phyloP scores from a whole-genome alignment of 2,797 vertebrate species.

The Oreonectes daqikongensis region DNA sequence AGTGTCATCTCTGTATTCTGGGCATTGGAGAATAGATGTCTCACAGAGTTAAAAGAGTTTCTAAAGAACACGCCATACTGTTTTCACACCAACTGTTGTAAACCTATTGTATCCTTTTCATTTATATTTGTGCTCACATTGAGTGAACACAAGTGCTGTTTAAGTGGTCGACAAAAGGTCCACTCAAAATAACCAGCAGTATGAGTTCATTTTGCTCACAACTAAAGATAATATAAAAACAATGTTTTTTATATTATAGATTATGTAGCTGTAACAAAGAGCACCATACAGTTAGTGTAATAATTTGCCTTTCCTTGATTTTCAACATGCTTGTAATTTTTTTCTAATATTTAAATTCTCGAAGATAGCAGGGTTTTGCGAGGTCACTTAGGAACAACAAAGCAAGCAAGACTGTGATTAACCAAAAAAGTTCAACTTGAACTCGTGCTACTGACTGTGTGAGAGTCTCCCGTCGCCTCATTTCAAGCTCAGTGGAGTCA shows the following conservation, averaged over 20 bases:
- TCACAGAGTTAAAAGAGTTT: neutral
- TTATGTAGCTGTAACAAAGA: too few relatives aligned
- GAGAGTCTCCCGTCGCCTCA: neutral
- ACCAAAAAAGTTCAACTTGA: constrained; percentile 5
- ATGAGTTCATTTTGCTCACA: neutral
- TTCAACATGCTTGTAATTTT: neutral
- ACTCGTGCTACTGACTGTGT: neutral
- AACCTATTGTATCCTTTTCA: neutral
- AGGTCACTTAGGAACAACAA: neutral
- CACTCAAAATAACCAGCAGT: neutral
- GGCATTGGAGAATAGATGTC: constrained; percentile 1
- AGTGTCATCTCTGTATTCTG: neutral
- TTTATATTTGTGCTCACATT: neutral
- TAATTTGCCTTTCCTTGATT: neutral
- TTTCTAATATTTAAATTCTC: too few relatives aligned
- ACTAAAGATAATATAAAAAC: too few relatives aligned
- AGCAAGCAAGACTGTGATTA: constrained; percentile 1
- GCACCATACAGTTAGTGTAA: too few relatives aligned
- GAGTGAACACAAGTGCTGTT: neutral
- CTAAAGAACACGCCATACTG: neutral
- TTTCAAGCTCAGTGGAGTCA: neutral
- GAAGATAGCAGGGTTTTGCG: neutral
- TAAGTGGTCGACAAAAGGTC: neutral
- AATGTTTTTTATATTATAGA: too few relatives aligned
- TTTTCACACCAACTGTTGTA: neutral